Evolutionary conservation across 2,797 vertebrate genomes (phyloP).

Genomic region (Cuniculus paca): DNA sequence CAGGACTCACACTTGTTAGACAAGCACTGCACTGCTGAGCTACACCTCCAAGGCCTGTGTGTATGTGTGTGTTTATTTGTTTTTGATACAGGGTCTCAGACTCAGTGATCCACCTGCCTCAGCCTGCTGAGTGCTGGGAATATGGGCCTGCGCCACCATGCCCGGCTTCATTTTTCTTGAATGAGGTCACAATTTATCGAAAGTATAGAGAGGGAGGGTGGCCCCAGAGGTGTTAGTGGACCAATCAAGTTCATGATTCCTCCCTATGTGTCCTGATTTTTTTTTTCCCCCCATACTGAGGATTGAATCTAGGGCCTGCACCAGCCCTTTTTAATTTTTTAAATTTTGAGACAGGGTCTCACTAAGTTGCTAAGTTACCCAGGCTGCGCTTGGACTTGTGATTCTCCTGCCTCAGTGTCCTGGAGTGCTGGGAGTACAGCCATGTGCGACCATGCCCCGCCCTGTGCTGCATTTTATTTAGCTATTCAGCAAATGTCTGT

Average conservation of each 20-base stretch:
- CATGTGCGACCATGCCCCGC: too few species aligned
- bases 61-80: neutral
- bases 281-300: neutral
- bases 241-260: neutral
- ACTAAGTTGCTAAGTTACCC: neutral
- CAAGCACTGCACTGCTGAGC: neutral
- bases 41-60: neutral
- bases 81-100: neutral
- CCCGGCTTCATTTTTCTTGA: neutral
- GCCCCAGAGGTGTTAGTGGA: neutral
- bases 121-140: neutral
- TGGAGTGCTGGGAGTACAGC: neutral
- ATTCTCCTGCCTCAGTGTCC: neutral
- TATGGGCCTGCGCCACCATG: neutral
- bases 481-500: neutral
- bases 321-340: neutral
- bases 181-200: neutral
- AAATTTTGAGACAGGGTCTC: neutral
- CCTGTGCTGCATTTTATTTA: neutral
- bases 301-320: neutral
- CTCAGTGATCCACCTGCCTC: neutral
- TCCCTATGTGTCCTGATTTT: neutral
- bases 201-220: neutral
- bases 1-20: neutral
- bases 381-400: neutral